These are phyloP conservation scores for Digitonthophagus gazella DNA, from an alignment of 2,888 invertebrate species.

Conservation along the genomic window DNA sequence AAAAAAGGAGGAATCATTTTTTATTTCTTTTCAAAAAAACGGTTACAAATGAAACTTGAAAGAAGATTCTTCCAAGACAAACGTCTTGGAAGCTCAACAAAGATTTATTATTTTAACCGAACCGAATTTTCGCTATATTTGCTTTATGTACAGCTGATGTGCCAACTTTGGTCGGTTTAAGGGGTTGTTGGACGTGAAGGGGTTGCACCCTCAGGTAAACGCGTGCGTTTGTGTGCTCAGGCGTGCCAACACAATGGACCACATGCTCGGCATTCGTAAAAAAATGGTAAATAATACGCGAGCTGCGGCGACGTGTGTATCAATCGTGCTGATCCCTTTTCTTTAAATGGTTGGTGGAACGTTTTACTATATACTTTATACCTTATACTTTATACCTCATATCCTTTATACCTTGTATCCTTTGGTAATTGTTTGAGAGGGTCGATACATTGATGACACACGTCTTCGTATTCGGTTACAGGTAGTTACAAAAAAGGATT, in stretches of 20 bases:
- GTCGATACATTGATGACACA: background rate
- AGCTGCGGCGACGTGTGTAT: background rate
- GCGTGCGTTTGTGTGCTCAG: constrained; percentile 4
- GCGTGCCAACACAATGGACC: constrained; percentile 25
- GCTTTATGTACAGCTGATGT: constrained; percentile 2
- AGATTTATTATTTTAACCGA: background rate
- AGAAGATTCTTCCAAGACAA: too few relatives aligned
- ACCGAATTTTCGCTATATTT: background rate
- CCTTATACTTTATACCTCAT: too few relatives aligned
- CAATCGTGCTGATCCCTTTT: background rate
- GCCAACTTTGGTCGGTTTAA: background rate
- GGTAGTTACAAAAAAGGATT: background rate
- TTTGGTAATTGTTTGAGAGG: background rate
- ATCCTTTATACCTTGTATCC: too few relatives aligned
- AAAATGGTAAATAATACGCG: constrained; percentile 23
- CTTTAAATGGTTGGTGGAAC: background rate
- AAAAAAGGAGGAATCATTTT: background rate
- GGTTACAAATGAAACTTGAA: too few relatives aligned
- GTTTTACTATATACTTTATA: background rate
- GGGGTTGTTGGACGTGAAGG: constrained; percentile 8
- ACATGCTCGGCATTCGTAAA: constrained; percentile 19
- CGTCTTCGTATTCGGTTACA: background rate
- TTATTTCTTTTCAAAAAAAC: background rate
- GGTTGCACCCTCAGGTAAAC: constrained; percentile 23
- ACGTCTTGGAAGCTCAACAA: background rate